These are phyloP conservation scores for Brachyopa scutellaris DNA, from an alignment of 2,888 invertebrate genomes.

Conservation along the genomic window DNA sequence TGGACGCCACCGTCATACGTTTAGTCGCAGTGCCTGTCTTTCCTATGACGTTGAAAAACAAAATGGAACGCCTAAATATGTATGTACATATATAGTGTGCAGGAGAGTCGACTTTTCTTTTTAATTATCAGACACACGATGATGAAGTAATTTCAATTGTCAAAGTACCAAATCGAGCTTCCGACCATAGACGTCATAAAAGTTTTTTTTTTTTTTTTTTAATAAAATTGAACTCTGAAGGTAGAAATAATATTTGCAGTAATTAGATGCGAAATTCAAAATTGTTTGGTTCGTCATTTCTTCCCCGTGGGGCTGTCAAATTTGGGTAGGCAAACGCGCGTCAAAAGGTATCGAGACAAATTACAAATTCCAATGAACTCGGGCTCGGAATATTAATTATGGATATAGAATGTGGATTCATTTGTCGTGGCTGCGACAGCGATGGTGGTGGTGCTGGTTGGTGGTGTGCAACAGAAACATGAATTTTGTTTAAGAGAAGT, in stretches of 20 bases:
- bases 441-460: neutral
- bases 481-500: constrained; percentile 38
- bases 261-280: constrained; percentile 65
- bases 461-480: constrained; percentile 55
- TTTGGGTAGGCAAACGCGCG: constrained; percentile 60
- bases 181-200: constrained; percentile 21
- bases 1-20: constrained; percentile 39
- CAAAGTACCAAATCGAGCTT: constrained; percentile 55
- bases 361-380: constrained; percentile 63
- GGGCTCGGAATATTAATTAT: constrained; percentile 60
- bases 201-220: neutral
- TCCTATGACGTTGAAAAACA: constrained; percentile 13
- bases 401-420: constrained; percentile 14
- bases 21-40: constrained; percentile 23
- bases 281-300: constrained; percentile 30
- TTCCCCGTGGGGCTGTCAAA: constrained; percentile 45
- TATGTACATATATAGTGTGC: neutral
- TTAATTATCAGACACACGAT: constrained; percentile 62
- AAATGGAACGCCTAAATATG: constrained; percentile 16
- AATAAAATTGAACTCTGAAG: no score
- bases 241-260: constrained; percentile 41
- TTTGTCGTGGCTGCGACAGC: no score
- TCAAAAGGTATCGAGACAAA: constrained; percentile 61
- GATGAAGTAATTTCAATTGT: constrained; percentile 71
- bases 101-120: constrained; percentile 33